Evolutionary conservation across 2,113 vertebrate species (phyloP).

Genomic region (Oplegnathus fasciatus): DNA sequence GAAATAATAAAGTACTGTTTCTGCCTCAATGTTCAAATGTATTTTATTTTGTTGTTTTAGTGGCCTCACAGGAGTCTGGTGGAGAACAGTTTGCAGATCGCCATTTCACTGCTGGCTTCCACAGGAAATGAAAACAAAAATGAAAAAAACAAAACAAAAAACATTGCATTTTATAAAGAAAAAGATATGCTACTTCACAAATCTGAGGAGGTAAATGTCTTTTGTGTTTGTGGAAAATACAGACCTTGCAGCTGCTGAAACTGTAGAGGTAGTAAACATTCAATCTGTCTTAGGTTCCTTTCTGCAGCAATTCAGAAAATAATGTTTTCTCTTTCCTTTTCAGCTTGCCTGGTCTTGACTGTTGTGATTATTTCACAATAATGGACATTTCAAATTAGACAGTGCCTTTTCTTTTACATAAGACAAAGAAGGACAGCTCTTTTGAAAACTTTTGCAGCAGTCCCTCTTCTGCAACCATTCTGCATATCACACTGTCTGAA

Average conservation of each 20-base stretch:
- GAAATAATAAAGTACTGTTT: conserved; percentile 17
- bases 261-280: conserved; percentile 27
- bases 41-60: conserved; percentile 33
- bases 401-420: neutral
- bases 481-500: neutral
- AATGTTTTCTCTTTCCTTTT: neutral
- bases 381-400: conserved; percentile 7
- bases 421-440: neutral
- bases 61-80: conserved; percentile 2
- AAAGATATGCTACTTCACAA: conserved; percentile 27
- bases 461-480: neutral
- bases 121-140: conserved; percentile 66
- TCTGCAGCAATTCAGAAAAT: conserved; percentile 19
- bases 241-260: neutral
- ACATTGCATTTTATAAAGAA: conserved; percentile 12
- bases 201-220: conserved; percentile 14
- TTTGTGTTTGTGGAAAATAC: conserved; percentile 39
- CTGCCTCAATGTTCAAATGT: conserved; percentile 37
- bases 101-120: conserved; percentile 34
- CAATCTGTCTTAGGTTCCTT: conserved; percentile 29
- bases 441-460: neutral
- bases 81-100: conserved; percentile 20
- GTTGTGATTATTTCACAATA: conserved; percentile 22
- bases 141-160: neutral
- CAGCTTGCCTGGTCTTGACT: neutral